Evolutionary conservation across 2,888 invertebrate genomes (phyloP).

Genomic region (Chrysodeixis includens): DNA sequence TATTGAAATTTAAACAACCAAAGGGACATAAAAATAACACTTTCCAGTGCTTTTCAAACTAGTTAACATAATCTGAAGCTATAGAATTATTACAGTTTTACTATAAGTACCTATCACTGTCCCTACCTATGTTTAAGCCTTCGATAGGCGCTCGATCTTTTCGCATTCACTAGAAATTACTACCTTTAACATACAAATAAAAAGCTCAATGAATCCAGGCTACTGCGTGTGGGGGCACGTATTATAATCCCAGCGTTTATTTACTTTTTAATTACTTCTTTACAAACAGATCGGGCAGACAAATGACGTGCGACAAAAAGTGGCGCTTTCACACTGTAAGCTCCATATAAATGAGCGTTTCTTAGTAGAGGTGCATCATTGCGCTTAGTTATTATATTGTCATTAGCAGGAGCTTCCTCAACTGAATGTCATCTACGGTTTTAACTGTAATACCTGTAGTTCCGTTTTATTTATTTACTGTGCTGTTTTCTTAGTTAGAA

Average conservation of each 20-base stretch:
- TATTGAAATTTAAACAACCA: too few relatives aligned
- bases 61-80: too few relatives aligned
- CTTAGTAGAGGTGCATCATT: slow-evolving; percentile 44
- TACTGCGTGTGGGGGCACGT: not conserved
- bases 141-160: too few relatives aligned
- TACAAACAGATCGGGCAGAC: slow-evolving; percentile 5
- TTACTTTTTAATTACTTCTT: slow-evolving; percentile 10
- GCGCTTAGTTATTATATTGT: slow-evolving; percentile 44
- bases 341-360: slow-evolving; percentile 52
- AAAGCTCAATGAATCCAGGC: not conserved
- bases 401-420: slow-evolving; percentile 48
- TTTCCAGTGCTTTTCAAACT: too few relatives aligned
- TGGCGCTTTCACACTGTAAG: slow-evolving; percentile 54
- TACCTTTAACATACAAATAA: too few relatives aligned
- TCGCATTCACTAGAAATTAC: not conserved
- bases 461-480: slow-evolving; percentile 29
- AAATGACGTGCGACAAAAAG: slow-evolving; percentile 40
- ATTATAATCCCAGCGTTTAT: not conserved
- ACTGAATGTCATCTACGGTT: slow-evolving; percentile 35
- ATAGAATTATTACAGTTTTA: too few relatives aligned
- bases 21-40: too few relatives aligned
- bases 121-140: too few relatives aligned
- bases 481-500: not conserved
- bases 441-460: slow-evolving; percentile 43
- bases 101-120: too few relatives aligned